Evolutionary conservation across 2,113 vertebrate genomes (phyloP).

Genomic region (Polypterus bichir): DNA sequence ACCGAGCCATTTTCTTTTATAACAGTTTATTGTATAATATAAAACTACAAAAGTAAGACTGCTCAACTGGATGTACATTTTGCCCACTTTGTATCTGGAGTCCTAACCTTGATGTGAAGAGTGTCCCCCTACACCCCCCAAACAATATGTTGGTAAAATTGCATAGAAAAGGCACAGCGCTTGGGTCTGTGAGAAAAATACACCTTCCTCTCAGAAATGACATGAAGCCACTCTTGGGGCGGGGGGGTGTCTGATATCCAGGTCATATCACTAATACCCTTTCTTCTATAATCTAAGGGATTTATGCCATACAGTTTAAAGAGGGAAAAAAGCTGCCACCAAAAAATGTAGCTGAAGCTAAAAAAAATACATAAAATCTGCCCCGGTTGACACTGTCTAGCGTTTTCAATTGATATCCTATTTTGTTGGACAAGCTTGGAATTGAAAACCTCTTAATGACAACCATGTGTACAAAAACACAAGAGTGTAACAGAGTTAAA

Average conservation of each 20-base stretch:
- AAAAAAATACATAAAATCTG: slow-evolving; percentile 1
- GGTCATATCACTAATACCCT: slow-evolving; percentile 43
- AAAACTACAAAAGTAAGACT: slow-evolving; percentile 99
- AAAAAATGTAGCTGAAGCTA: too few relatives aligned
- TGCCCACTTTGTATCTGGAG: slow-evolving; percentile 70
- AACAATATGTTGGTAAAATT: slow-evolving; percentile 77
- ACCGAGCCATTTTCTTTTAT: slow-evolving; percentile 27
- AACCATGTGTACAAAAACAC: slow-evolving; percentile 34
- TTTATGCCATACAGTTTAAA: background rate
- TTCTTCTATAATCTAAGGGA: slow-evolving; percentile 29
- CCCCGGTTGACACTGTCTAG: slow-evolving; percentile 39
- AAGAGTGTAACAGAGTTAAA: background rate
- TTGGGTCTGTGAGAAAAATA: slow-evolving; percentile 80
- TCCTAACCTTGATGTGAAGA: slow-evolving; percentile 77
- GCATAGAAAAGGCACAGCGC: slow-evolving; percentile 99
- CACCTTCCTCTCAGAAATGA: slow-evolving; percentile 44
- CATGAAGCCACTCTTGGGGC: slow-evolving; percentile 45
- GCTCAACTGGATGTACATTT: slow-evolving; percentile 89
- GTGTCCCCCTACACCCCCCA: too few relatives aligned
- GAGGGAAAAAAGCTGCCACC: too few relatives aligned
- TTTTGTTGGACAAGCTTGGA: slow-evolving; percentile 44
- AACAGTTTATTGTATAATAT: slow-evolving; percentile 94
- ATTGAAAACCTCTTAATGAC: slow-evolving; percentile 45
- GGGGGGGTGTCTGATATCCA: slow-evolving; percentile 42
- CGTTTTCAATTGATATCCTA: slow-evolving; percentile 36